These are phyloP conservation scores for Amblyteles armatorius DNA, from an alignment of 2,888 invertebrate species.

Conservation along the genomic window DNA sequence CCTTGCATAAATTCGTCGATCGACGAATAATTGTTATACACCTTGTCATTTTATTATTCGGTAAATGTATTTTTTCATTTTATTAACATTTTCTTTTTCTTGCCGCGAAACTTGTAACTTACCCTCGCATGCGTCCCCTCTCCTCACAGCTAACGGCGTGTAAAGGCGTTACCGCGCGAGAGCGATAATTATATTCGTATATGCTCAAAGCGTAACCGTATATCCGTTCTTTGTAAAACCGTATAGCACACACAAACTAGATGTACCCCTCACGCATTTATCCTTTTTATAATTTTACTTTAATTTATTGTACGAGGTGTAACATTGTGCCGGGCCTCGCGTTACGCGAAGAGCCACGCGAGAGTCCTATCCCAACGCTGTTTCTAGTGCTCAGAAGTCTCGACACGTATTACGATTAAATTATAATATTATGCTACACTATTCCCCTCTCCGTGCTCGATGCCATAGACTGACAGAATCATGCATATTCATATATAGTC, in stretches of 20 bases:
- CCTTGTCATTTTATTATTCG: neutral
- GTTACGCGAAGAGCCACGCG: conserved; percentile 16
- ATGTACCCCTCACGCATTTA: conserved; percentile 36
- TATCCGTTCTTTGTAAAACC: conserved; percentile 69
- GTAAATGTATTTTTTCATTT: neutral
- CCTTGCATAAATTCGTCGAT: neutral
- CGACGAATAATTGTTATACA: neutral
- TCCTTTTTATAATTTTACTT: conserved; percentile 61
- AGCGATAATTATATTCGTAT: conserved; percentile 69
- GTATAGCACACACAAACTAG: conserved; percentile 52
- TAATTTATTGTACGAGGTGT: conserved; percentile 47
- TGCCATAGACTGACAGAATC: conserved; percentile 8
- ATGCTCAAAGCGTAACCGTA: conserved; percentile 71
- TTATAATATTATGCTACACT: conserved; percentile 40
- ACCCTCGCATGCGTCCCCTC: conserved; percentile 52
- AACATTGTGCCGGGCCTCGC: neutral
- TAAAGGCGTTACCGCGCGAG: conserved; percentile 68
- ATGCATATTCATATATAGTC: conserved; percentile 56
- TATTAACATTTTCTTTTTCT: neutral
- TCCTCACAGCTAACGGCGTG: conserved; percentile 63
- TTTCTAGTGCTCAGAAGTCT: conserved; percentile 27
- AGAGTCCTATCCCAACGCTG: conserved; percentile 23
- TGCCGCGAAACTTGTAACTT: conserved; percentile 20
- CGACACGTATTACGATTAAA: conserved; percentile 49
- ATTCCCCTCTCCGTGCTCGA: conserved; percentile 31